These are phyloP conservation scores for Tapirus terrestris DNA, from an alignment of 2,113 vertebrate genomes.

Conservation along the genomic window DNA sequence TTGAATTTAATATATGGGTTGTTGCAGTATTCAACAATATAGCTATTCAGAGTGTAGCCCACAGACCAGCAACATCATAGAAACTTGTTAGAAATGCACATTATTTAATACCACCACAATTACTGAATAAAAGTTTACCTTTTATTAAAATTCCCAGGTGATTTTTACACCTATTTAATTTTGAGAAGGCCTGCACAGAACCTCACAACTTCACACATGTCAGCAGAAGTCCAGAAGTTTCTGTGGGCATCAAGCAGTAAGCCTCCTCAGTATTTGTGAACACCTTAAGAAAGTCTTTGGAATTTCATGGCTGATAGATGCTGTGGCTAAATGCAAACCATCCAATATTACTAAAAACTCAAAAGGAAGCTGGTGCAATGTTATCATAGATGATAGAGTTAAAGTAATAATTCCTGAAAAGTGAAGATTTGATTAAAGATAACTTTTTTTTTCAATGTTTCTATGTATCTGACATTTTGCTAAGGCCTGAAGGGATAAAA, in stretches of 20 bases:
- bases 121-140: neutral
- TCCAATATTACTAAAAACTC: neutral
- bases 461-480: neutral
- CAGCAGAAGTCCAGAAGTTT: neutral
- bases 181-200: neutral
- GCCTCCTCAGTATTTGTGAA: neutral
- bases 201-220: neutral
- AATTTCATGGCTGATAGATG: neutral
- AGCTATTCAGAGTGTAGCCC: neutral
- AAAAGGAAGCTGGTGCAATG: neutral
- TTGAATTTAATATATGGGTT: neutral
- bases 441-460: neutral
- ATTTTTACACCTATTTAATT: neutral
- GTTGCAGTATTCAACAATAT: neutral
- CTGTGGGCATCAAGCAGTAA: neutral
- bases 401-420: neutral
- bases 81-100: neutral
- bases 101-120: neutral
- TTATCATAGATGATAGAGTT: neutral
- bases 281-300: neutral
- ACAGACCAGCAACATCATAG: neutral
- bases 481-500: neutral
- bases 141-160: neutral
- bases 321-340: neutral
- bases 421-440: neutral